Evolutionary conservation across 2,888 invertebrate genomes (phyloP), one percentile per base, ranked within the genome.

Genomic region (Pyrochroa serraticornis): DNA sequence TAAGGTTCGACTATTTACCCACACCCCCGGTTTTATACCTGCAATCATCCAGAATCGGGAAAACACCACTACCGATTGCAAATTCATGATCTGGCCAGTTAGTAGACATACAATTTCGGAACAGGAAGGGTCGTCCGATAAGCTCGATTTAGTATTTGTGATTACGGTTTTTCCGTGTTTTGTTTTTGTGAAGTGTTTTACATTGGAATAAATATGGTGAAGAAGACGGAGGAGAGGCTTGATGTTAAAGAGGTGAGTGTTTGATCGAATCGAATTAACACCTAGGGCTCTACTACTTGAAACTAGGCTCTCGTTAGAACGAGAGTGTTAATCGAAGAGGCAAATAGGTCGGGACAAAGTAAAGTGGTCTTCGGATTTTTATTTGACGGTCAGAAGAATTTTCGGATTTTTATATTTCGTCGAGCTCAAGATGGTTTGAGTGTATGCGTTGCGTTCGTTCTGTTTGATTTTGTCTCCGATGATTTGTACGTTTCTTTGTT

Each of bases 221-320:
- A 47, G 45, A 67, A 58, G 63, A 51, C 62, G 22, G 22, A 22
- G n/a, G 51, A 47, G 45, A 67, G 60, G 63, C 51, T 60, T 60
- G 72, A 74, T 37, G 55, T 71, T 42, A 55, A 61, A 62, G 70
- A 72, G 73, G 74, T 74, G 65, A 66, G 72, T 72, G 57, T 53
- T 67, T 70, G 60, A 56, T 71, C 65, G 54, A 3, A 22, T 22
- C 5, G 22, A 22, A 22, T 22, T 22, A 22, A 22, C 52, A 60
- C 60, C 59, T 62, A 63, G 61, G 64, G 62, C 58, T 62, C 61
- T 61, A 68, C 65, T 53, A 53, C 48, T 58, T 63, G 64, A 70
- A 73, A 73, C 72, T 73, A 71, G 72, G 69, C 66, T 66, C 71
- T 72, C 50, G 71, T 76, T 76, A 75, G 63, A 71, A 62, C 42